Evolutionary conservation across 2,888 invertebrate species (phyloP).

Genomic region (Mimumesa dahlbomi): DNA sequence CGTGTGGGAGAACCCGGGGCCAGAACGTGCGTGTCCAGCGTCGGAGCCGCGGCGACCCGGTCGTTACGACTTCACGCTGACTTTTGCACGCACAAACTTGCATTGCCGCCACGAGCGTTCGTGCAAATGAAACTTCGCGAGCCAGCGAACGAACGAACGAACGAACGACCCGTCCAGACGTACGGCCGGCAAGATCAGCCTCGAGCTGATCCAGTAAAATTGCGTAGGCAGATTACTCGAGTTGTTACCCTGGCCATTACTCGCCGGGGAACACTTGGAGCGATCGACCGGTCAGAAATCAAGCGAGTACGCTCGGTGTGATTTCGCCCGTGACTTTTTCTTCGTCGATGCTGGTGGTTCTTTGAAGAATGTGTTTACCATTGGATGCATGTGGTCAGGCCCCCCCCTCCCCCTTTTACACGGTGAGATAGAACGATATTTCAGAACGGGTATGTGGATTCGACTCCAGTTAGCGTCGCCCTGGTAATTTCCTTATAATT

Average conservation of each 20-base stretch:
- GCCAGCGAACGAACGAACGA: slow-evolving; percentile 21
- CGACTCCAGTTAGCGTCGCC: no score
- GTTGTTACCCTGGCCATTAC: slow-evolving; percentile 63
- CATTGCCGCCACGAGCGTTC: slow-evolving; percentile 73
- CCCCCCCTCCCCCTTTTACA: no score
- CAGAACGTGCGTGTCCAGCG: slow-evolving; percentile 70
- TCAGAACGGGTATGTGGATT: not conserved
- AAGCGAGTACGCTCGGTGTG: slow-evolving; percentile 31
- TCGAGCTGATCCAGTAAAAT: slow-evolving; percentile 65
- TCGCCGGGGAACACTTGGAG: slow-evolving; percentile 39
- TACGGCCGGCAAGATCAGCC: slow-evolving; percentile 50
- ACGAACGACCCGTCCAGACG: slow-evolving; percentile 16
- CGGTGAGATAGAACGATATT: no score
- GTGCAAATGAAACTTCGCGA: slow-evolving; percentile 72
- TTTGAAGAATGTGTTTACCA: not conserved
- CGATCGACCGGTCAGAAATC: slow-evolving; percentile 52
- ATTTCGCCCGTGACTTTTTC: slow-evolving; percentile 33
- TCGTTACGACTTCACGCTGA: slow-evolving; percentile 79
- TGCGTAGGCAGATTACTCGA: slow-evolving; percentile 67
- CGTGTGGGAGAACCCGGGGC: slow-evolving; percentile 68
- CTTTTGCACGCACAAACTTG: slow-evolving; percentile 72
- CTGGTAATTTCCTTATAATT: no score
- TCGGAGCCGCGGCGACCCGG: slow-evolving; percentile 68
- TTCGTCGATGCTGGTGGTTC: not conserved
- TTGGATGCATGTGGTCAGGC: not conserved